Evolutionary conservation across 2,797 vertebrate genomes (phyloP).

Genomic region (Danio tinwini): DNA sequence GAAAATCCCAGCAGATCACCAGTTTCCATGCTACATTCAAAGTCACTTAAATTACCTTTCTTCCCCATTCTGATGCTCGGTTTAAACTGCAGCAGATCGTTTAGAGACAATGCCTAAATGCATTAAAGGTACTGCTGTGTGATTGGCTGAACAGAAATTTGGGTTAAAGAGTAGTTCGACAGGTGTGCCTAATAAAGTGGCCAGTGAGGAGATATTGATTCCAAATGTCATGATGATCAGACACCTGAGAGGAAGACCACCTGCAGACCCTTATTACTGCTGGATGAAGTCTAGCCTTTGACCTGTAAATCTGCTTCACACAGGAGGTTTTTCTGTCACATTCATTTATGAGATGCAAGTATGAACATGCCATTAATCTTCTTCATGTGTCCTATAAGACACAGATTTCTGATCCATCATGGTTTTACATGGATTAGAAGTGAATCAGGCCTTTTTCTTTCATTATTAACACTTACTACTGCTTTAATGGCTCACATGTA

Average conservation of each 20-base stretch:
- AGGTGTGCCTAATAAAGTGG: too few species aligned
- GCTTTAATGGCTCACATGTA: constrained; percentile 7
- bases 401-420: not conserved
- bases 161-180: too few species aligned
- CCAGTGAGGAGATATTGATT: too few species aligned
- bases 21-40: too few species aligned
- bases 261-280: constrained; percentile 65
- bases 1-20: too few species aligned
- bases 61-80: too few species aligned
- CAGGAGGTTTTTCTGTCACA: constrained; percentile 69
- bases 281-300: constrained; percentile 75
- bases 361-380: constrained; percentile 40
- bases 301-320: constrained; percentile 51
- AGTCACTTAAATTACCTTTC: too few species aligned
- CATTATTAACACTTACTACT: not conserved
- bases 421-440: not conserved
- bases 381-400: not conserved
- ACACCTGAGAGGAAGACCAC: constrained; percentile 39
- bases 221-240: not conserved
- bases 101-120: too few species aligned
- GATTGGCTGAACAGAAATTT: too few species aligned
- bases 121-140: too few species aligned
- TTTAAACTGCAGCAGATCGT: too few species aligned
- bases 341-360: constrained; percentile 62
- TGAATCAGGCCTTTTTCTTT: not conserved